Evolutionary conservation across 37 sponge, comb jelly and placozoan species (phyloP).

Genomic region (Cliona cf. orientalis): DNA sequence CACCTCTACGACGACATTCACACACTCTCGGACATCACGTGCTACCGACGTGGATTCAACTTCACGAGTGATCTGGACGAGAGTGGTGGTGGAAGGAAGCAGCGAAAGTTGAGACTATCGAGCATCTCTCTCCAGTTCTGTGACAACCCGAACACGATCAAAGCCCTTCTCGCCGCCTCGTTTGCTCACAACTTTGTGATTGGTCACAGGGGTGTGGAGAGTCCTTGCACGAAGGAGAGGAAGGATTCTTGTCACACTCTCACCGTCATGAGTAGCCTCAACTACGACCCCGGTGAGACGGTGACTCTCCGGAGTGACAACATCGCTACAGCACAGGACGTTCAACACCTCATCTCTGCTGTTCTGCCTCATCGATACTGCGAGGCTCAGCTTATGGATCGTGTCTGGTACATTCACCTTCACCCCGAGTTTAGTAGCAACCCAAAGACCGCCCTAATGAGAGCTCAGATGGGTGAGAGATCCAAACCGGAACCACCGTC

Average conservation of each 20-base stretch:
- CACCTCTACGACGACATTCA: slow-evolving; percentile 13
- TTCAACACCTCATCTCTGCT: not conserved
- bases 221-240: not conserved
- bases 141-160: slow-evolving; percentile 27
- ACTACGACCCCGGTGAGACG: slow-evolving; percentile 15
- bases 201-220: slow-evolving; percentile 23
- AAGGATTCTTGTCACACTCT: not conserved
- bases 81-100: not conserved
- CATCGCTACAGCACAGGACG: not conserved
- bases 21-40: slow-evolving; percentile 12
- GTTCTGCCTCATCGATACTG: slow-evolving; percentile 18
- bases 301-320: not conserved
- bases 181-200: slow-evolving; percentile 40
- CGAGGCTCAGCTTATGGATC: not conserved
- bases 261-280: not conserved
- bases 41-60: not conserved
- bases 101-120: too few species aligned
- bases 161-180: slow-evolving; percentile 53
- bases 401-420: slow-evolving; percentile 11
- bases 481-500: not conserved
- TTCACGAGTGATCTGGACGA: not conserved
- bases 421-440: slow-evolving; percentile 21
- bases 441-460: slow-evolving; percentile 14
- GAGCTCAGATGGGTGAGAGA: not conserved
- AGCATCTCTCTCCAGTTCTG: slow-evolving; percentile 19